phyloP scores from a whole-genome alignment of 2,113 vertebrate species.

The Camarhynchus parvulus region DNA sequence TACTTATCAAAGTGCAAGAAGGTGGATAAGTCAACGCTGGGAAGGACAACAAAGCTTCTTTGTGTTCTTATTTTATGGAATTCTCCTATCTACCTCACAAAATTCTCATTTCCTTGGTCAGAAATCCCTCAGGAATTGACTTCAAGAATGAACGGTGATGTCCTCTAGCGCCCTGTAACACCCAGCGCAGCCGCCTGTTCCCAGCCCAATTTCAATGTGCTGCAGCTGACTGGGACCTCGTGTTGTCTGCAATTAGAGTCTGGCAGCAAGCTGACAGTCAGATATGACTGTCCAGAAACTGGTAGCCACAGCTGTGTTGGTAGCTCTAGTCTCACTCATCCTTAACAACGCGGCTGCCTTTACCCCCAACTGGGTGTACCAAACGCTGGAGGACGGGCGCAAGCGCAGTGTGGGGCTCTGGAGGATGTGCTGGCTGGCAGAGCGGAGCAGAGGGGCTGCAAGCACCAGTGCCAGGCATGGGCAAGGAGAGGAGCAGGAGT shows the following conservation, averaged over 20 bases:
- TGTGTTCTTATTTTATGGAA: conserved; percentile 65
- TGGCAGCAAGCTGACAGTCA: conserved; percentile 37
- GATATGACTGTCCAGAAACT: conserved; percentile 93
- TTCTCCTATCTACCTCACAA: conserved; percentile 27
- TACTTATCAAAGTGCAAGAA: conserved; percentile 86
- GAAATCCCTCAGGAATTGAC: conserved; percentile 26
- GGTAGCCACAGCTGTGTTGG: conserved; percentile 90
- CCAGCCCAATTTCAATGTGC: conserved; percentile 37
- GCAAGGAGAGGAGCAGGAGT: conserved; percentile 78
- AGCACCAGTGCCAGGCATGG: conserved; percentile 56
- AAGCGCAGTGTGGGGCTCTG: conserved; percentile 94
- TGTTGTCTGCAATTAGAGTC: conserved; percentile 25
- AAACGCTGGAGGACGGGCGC: conserved; percentile 89
- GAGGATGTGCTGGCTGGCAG: conserved; percentile 87
- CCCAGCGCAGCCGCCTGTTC: not conserved
- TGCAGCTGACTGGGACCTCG: conserved; percentile 45
- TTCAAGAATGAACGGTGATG: conserved; percentile 95
- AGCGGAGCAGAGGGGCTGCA: conserved; percentile 71
- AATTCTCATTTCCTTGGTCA: not conserved
- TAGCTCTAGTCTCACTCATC: conserved; percentile 92
- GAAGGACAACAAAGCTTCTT: not conserved
- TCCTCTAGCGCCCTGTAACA: conserved; percentile 85
- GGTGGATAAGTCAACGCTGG: conserved; percentile 81
- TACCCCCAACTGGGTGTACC: conserved; percentile 94
- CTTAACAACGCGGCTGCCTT: conserved; percentile 95